phyloP scores from a whole-genome alignment of 2,888 invertebrate species.

The Mesochorus sp. region DNA sequence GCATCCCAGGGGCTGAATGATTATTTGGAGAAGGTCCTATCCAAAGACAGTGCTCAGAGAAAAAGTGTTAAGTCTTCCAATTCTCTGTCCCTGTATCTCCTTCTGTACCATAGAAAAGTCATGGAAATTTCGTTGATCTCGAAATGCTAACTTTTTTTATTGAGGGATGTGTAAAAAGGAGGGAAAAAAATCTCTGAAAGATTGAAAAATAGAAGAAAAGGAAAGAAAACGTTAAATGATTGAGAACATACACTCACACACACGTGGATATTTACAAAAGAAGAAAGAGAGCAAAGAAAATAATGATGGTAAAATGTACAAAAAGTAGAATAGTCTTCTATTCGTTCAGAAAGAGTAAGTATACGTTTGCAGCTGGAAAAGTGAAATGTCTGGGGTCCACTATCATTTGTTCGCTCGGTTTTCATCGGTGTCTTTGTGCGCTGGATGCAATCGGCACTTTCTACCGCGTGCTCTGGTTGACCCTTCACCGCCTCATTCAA shows the following conservation, averaged over 20 bases:
- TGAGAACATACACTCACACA: no score
- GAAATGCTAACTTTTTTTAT: no score
- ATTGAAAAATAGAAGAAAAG: background rate
- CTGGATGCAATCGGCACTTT: constrained; percentile 17
- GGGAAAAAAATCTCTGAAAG: no score
- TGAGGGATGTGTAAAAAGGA: background rate
- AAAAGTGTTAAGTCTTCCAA: background rate
- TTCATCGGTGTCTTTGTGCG: constrained; percentile 33
- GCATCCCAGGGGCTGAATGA: constrained; percentile 27
- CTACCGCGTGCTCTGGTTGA: background rate
- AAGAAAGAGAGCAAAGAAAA: background rate
- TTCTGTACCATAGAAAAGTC: no score
- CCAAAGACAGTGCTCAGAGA: background rate
- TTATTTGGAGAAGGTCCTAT: background rate
- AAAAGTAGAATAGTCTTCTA: background rate
- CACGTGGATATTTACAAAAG: no score
- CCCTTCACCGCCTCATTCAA: background rate
- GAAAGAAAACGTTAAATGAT: background rate
- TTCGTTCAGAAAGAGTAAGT: background rate
- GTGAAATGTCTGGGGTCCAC: constrained; percentile 64
- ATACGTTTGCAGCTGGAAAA: constrained; percentile 62
- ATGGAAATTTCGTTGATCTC: no score
- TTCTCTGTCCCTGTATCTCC: no score
- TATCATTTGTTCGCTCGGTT: constrained; percentile 13
- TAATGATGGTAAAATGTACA: constrained; percentile 2